These are phyloP conservation scores for Dasypolia templi DNA, from an alignment of 2,888 invertebrate genomes.

Conservation along the genomic window DNA sequence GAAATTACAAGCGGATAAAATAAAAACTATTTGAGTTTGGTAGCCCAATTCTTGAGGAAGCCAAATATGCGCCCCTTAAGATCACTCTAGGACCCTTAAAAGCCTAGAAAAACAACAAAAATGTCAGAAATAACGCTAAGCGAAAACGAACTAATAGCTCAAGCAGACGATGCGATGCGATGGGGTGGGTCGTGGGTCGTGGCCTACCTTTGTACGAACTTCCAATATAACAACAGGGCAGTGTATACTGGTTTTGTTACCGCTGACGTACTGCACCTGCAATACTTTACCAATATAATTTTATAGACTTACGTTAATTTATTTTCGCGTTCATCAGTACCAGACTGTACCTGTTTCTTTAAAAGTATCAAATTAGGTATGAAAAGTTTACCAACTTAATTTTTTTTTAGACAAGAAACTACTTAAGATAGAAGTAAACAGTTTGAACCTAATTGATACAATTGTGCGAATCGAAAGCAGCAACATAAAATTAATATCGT, in stretches of 20 bases:
- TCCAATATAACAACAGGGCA: not conserved
- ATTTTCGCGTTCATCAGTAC: not conserved
- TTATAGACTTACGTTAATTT: not conserved
- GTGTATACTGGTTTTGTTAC: not conserved
- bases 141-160: too few species aligned
- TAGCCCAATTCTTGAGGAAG: too few species aligned
- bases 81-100: too few species aligned
- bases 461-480: constrained; percentile 31
- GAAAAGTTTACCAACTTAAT: not conserved
- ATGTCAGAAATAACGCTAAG: too few species aligned
- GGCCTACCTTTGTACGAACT: not conserved
- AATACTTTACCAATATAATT: not conserved
- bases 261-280: not conserved
- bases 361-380: not conserved
- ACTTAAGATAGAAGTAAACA: not conserved
- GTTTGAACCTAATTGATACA: not conserved
- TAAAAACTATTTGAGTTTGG: too few species aligned
- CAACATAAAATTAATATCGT: constrained; percentile 16
- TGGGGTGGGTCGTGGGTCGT: too few species aligned
- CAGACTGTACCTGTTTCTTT: not conserved
- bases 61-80: too few species aligned
- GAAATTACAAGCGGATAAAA: too few species aligned
- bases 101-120: too few species aligned
- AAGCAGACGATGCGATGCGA: too few species aligned
- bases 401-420: not conserved